Base-by-base conservation (phyloP, 2,888 invertebrate species). In the Caenorhabditis imperialis region DNA sequence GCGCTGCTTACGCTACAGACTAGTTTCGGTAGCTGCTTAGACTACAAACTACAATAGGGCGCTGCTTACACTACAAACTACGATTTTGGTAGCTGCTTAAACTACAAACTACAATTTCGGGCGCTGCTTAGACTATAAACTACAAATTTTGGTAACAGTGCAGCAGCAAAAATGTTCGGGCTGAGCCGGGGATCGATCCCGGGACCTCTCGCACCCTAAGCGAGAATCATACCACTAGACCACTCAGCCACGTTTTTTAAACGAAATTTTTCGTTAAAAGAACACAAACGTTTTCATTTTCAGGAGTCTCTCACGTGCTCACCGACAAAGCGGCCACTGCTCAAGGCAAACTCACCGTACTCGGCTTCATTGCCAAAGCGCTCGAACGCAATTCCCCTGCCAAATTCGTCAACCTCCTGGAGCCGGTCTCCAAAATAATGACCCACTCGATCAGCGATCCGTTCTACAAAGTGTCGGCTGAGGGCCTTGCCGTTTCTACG, bases 321-420 rank as follows among this genome's bases (percentile, higher is more conserved):
- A 72, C 57, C 14, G 85, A 85, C 14, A 76, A 79, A 37, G 20
- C 20, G 2, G 60, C 74, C 2, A 63, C 76, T n/a, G 74, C 79
- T 14, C 97, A 96, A 83, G 97, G 98, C 94, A 81, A 80, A 85
- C 98, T 99, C 84, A 97, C 97, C 88, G 94, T 97, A 0, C 90
- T 99, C 45, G 92, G 94, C 45, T 99, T 99, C 90, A 91, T 99
- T 25, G 27, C 57, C 16, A 55, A 61, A 22, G 58, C 57, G 3
- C 33, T 78, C 14, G 12, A 30, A 1, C 48, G 42, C 18, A 50
- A 62, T 33, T 48, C 50, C 6, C 16, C 57, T 1, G 14, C n/a
- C 0, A 92, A 92, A 1, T 94, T 96, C 89, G 93, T 94, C 83
- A 91, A 92, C 4, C 93, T 82, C 35, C 62, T 86, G 20, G 58